Base-by-base conservation (phyloP, 2,113 vertebrate species). In the Vimba vimba region DNA sequence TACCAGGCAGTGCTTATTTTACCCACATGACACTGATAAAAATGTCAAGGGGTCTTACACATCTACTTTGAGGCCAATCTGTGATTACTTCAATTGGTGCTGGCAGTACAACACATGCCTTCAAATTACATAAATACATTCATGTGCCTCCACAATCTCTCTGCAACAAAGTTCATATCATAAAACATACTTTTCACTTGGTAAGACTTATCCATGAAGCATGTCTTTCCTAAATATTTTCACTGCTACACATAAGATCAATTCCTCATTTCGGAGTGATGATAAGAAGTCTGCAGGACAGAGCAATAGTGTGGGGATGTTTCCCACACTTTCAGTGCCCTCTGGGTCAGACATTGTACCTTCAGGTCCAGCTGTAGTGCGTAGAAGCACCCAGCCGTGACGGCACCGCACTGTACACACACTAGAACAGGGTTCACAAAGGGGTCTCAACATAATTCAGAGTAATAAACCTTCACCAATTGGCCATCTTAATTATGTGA, bases 291-390 rank as follows among this genome's bases (percentile, higher is more conserved):
- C 50, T 11, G 50, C 75, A 59, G 80, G 64, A n/a, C 25, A 78
- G 15, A 82, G n/a, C 73, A 30, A 74, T 27, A 77, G 19, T 19
- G 43, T 33, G n/a, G 60, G 30, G 45, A 84, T 50, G 25, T 39
- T 85, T 88, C 84, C 82, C 76, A 84, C 81, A 84, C 81, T 80
- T 77, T 68, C n/a, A 50, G 21, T 86, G 85, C 52, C 45, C 69
- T 82, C 55, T 71, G 30, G 55, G 82, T 83, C 80, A 74, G 4
- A 86, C 62, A 52, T 59, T 13, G 10, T 64, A 86, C 66, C 64
- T 79, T 79, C 50, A 75, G 83, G 83, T 84, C 68, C 85, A 88
- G 82, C 69, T 88, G 87, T 86, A 88, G 74, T 36, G 13, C 64
- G 57, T 52, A 79, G 27, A 86, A 62, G 69, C 59, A 83, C 62